A percentile compares a stretch with the other conserved stretches of the same genome.
phyloP scores from a whole-genome alignment of 2,113 vertebrate genomes.

The Daubentonia madagascariensis region DNA sequence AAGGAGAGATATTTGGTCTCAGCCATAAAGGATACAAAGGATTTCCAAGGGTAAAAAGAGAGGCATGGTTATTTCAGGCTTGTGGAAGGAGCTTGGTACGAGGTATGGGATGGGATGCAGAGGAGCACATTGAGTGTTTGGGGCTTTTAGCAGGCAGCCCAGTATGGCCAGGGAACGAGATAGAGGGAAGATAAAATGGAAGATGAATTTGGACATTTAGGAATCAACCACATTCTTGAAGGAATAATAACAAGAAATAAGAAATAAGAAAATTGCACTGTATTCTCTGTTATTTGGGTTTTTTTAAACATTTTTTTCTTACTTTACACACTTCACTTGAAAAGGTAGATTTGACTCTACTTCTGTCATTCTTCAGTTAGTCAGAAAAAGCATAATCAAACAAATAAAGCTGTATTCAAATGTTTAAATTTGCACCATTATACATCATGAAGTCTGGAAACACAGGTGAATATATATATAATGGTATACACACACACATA shows the following conservation, averaged over 20 bases:
- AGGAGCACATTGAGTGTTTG: rapidly evolving
- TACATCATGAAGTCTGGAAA: not conserved
- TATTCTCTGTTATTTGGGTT: not conserved
- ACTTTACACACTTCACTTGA: not conserved
- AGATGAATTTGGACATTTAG: not conserved
- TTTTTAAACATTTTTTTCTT: not conserved
- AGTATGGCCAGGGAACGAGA: not conserved
- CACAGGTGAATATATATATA: not conserved
- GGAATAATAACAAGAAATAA: no score
- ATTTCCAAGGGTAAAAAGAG: not conserved
- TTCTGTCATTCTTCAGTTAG: not conserved
- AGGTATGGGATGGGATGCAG: not conserved
- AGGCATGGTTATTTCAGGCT: not conserved
- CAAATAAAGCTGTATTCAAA: not conserved
- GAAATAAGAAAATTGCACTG: not conserved
- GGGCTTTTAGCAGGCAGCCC: not conserved
- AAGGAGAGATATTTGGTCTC: not conserved
- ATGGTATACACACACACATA: not conserved
- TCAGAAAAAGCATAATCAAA: not conserved
- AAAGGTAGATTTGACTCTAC: not conserved
- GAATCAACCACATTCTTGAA: not conserved
- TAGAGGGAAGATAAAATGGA: not conserved
- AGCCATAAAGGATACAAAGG: not conserved
- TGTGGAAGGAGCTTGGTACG: not conserved
- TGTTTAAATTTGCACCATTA: not conserved